Evolutionary conservation across 1,140 invertebrate genomes (phyloP), one percentile per base, ranked within the genome.

Genomic region (Babylonia areolata): DNA sequence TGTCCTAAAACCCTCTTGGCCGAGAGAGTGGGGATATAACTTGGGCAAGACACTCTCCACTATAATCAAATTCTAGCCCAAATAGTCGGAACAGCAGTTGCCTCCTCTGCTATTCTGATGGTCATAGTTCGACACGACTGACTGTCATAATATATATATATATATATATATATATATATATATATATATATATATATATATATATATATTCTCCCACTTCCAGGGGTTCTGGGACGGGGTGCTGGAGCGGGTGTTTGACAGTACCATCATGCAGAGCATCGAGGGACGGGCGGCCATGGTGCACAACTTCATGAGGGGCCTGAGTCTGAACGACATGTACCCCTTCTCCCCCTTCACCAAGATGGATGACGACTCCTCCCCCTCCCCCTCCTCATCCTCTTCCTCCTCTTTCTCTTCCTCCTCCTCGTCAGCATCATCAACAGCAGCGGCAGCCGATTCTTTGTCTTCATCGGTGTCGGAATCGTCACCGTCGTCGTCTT

Each of bases 261-360:
- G 73, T 23, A 83, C 87, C 28, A 83, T 89, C 58, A 78, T 90
- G 78, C 89, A 91, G 83, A 90, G 88, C n/a, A 92, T 91, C 9
- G 91, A 92, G 42, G 94, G 94, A 15, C 89, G 95, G 83, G 95
- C 95, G 40, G 95, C 94, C 23, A 91, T 94, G 64, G 93, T 95
- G n/a, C 93, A 95, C 85, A 95, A 95, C 88, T 95, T 95, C 69
- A 93, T 95, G 89, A 88, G 95, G 84, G 95, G 95, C 2, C 88
- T 95, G 35, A 92, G 92, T 6, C 87, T 95, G 37, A 87, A 91
- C n/a, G 91, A 93, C 33, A 91, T 92, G 33, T 94, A 93, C 88
- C 94, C 94, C 31, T 92, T 94, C 81, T 94, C 94, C 12, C 94
- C 94, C 3, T 93, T 94, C 23, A 84, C 90, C 42, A 73, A 89